A percentile compares a stretch with the other conserved stretches of the same genome.
Evolutionary conservation across 2,113 vertebrate species (phyloP).

Genomic region (Phaetusa simplex): DNA sequence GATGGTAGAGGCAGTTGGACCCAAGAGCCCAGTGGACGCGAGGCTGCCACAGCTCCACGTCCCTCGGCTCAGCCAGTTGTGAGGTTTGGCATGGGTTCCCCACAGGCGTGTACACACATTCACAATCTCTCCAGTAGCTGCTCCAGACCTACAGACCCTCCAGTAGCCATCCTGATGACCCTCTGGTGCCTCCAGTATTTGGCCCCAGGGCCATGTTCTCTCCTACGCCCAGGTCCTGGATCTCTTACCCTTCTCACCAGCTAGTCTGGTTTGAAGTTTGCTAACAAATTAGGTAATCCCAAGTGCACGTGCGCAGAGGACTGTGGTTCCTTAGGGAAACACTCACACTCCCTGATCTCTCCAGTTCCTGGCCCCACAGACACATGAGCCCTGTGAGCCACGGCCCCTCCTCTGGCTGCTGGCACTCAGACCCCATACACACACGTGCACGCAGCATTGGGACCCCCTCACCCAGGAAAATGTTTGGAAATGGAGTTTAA

Average conservation of each 20-base stretch:
- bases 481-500: not conserved
- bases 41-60: not conserved
- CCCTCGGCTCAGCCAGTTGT: not conserved
- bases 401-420: not conserved
- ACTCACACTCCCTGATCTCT: no score
- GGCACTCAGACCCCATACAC: not conserved
- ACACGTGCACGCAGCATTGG: accelerated
- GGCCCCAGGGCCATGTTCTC: no score
- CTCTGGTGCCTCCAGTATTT: not conserved
- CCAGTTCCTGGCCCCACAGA: not conserved
- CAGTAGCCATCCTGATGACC: not conserved
- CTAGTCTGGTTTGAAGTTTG: not conserved
- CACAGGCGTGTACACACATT: no score
- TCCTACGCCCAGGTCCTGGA: not conserved
- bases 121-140: not conserved
- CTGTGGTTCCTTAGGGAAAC: not conserved
- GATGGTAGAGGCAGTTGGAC: not conserved
- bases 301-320: accelerated
- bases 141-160: not conserved
- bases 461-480: not conserved
- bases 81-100: not conserved
- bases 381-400: not conserved
- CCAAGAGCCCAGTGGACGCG: not conserved
- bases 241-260: not conserved
- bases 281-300: not conserved